Evolutionary conservation across 2,113 vertebrate species (phyloP), one percentile per base, ranked within the genome.

Genomic region (Ptyas mucosa): DNA sequence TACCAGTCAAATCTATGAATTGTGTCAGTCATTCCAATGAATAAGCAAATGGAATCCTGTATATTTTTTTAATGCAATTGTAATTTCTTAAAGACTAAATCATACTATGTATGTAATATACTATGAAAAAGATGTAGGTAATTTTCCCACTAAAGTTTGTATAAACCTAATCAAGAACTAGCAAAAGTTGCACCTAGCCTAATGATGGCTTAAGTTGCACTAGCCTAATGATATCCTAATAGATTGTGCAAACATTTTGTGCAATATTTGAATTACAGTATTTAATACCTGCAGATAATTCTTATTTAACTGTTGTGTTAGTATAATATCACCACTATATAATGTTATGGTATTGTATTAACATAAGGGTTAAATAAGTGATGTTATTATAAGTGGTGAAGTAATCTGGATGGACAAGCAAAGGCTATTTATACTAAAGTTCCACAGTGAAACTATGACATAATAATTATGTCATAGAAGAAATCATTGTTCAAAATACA

Each of bases 21-120:
- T 91, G 93, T 69, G 64, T 24, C 21, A 7, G 2, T 46, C 88
- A 90, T 93, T 90, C 88, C 18, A 91, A 75, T 89, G 39, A 24
- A 4, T 11, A 29, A n/a, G 88, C 43, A 92, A 69, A 24, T 53
- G 54, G 34, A 43, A 92, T 0, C 0, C 52, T 39, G 12, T 49
- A 52, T 81, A 93, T 90, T 14, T 91, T 95, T 11, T 93, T 69
- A 88, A 39, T 90, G 64, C 91, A n/a, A 89, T 34, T 18, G 7
- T 14, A 93, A 49, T 53, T 10, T 26, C 87, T 95, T 91, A 94
- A 81, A 14, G 51, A 51, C 14, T 51, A 7, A 90, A 8, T 61
- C 14, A 53, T 69, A 75, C 7, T n/a, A 23, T 55, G 54, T 43
- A 55, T 55, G 9, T 34, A 88, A 54, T 1, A 34, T 34, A 53